These are phyloP conservation scores for Nematopogon swammerdamellus DNA, from an alignment of 2,888 invertebrate genomes.

Conservation along the genomic window DNA sequence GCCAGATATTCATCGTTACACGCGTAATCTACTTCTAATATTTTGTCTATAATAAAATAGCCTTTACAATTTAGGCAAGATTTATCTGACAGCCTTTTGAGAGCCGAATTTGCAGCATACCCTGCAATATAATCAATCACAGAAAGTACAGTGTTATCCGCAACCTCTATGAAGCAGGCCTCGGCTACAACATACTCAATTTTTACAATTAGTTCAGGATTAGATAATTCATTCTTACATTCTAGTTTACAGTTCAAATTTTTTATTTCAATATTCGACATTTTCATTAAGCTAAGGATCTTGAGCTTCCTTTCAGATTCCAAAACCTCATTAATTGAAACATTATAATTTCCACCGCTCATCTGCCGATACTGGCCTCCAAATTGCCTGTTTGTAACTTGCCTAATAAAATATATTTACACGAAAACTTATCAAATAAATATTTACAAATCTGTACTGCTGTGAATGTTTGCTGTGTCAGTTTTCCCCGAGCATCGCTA, in stretches of 20 bases:
- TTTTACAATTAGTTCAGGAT: not conserved
- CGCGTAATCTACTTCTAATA: not conserved
- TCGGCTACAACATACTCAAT: not conserved
- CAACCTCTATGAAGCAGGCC: not conserved
- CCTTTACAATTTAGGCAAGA: not conserved
- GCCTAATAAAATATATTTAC: not conserved
- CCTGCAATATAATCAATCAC: not conserved
- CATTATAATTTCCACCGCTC: not conserved
- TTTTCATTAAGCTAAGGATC: not conserved
- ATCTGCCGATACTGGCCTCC: not conserved
- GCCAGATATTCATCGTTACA: not conserved
- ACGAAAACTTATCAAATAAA: not conserved
- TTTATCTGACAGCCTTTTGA: not conserved
- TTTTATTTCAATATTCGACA: not conserved
- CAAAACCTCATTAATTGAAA: not conserved
- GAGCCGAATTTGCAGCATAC: not conserved
- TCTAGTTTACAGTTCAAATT: not conserved
- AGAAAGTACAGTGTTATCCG: not conserved
- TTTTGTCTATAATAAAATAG: not conserved
- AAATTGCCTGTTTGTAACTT: not conserved
- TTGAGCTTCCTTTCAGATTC: not conserved
- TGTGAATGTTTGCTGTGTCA: not conserved
- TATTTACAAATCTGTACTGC: not conserved
- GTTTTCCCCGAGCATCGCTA: not conserved
- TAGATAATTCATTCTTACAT: not conserved